Base-by-base conservation (phyloP, 2,888 invertebrate genomes). In the Deilephila porcellus region DNA sequence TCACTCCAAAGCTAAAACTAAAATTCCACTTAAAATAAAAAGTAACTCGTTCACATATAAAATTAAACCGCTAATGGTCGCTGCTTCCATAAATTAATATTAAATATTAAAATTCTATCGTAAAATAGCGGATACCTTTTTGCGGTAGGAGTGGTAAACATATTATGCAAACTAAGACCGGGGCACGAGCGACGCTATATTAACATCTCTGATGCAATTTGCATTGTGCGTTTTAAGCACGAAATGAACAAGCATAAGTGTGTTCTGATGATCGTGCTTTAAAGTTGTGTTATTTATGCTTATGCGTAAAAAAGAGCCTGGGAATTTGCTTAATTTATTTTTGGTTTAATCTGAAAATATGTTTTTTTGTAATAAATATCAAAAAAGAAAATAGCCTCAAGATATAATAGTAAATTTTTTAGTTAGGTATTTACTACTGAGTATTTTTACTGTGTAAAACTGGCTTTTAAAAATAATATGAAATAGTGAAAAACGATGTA, bases 131-230 rank as follows among this genome's bases (percentile, higher is more conserved):
- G 37, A 25, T 67, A 67, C 45, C 52, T 20, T 67, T 37, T 34
- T 52, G 71, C 32, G 63, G 32, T 34, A 7, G 32, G 20, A 63
- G 56, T 56, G n/a, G 8, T 59, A 25, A 74, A 72, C 73, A 74
- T 75, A 73, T 75, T 73, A 74, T 76, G 73, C 71, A 73, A 74
- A 62, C 67, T 37, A 70, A 59, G 59, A 19, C 20, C 62, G 19
- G 34, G 17, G 63, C 34, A 11, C 52, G 34, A 34, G 34, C 20
- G 25, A 63, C 37, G 56, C 34, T 53, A 5, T 56, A 53, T 56
- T 25, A 63, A 64, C 63, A 34, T 14, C 5, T 34, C 53, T 32
- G 11, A 72, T 45, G 32, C 53, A 34, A 25, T 25, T 1, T 72
- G 56, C 56, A 72, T 63, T 63, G 52, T 64, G 52, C 45, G 52